Conservation (phyloP, 2,113 vertebrate species). For the Prunella fulvescens region DNA sequence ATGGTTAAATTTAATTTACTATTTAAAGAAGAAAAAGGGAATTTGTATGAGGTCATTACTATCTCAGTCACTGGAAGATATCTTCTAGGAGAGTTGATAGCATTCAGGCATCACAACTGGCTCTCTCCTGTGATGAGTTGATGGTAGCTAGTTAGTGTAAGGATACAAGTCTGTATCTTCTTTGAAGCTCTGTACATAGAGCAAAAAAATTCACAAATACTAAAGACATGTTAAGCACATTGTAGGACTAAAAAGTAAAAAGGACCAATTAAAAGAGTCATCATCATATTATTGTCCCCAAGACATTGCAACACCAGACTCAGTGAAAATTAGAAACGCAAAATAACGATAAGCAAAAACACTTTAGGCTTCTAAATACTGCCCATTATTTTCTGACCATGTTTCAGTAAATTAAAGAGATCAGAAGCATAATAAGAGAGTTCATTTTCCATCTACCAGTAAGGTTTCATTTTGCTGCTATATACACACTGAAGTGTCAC, state of each 20-base stretch:
- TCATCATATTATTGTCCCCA: neutral
- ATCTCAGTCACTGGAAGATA: neutral
- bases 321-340: neutral
- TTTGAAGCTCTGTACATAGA: neutral
- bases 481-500: neutral
- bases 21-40: neutral
- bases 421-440: neutral
- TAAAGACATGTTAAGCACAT: neutral
- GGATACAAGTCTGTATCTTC: neutral
- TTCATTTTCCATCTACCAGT: neutral
- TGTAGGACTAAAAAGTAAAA: neutral
- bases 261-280: neutral
- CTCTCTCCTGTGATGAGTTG: neutral
- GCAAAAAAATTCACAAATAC: neutral
- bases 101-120: neutral
- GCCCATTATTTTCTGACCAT: neutral
- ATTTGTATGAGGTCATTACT: neutral
- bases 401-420: neutral
- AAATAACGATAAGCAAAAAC: neutral
- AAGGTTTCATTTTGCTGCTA: neutral
- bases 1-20: neutral
- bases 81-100: neutral
- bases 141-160: neutral
- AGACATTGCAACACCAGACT: neutral
- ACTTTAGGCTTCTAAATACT: neutral